Evolutionary conservation across 2,888 invertebrate species (phyloP), one percentile per base, ranked within the genome.

Genomic region (Villa cingulata): DNA sequence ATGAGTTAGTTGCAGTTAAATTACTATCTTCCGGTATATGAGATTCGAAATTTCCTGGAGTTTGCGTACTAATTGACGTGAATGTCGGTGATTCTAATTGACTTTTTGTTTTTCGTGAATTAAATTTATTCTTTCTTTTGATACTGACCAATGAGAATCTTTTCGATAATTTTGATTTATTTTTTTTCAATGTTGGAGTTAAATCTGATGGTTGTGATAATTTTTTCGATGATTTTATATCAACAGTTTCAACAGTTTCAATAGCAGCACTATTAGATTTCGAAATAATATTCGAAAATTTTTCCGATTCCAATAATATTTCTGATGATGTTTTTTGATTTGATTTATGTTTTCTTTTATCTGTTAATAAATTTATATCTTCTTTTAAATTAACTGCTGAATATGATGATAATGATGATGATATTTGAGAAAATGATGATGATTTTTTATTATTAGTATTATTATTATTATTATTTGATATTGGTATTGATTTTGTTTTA

Each of bases 121-220:
- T 41, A 14, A 20, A 16, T 18, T 46, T 41, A 32, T 41, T 14
- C 16, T 42, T 41, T 19, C 39, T 29, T n/a, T n/a, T n/a, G 36
- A 45, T 43, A 16, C 39, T 41, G 23, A 39, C 27, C n/a, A 45
- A 37, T 3, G 65, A 55, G 47, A 65, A 58, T n/a, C 62, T 62
- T 12, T 57, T 59, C 1, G 62, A 57, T 4, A 66, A 56, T 41
- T 60, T 64, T 29, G 56, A 60, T 49, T 63, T 64, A 37, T 64
- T 66, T 43, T 59, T 61, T 1, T 54, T 51, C 36, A 51, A 34
- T 16, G 51, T 53, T 18, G 34, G 37, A 5, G 41, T 32, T 32
- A 32, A 32, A 12, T 32, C 29, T 32, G 2, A 12, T n/a, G n/a
- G n/a, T n/a, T n/a, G n/a, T n/a, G n/a, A n/a, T n/a, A n/a, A n/a